A percentile compares a stretch with the other conserved stretches of the same genome.
Conservation (phyloP, 2,888 invertebrate genomes). For the Archaeoteleia sp. region DNA sequence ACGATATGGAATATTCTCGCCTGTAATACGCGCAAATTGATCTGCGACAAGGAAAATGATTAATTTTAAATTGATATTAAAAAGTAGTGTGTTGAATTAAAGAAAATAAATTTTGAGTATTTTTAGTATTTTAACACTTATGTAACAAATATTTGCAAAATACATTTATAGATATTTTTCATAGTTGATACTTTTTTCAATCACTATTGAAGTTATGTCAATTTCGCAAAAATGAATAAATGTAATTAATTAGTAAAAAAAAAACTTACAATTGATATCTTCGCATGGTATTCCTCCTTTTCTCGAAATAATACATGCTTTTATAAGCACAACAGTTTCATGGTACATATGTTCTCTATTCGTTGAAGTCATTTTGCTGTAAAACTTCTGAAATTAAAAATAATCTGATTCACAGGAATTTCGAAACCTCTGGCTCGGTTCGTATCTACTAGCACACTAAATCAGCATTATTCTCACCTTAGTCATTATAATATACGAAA, state of each 20-base stretch:
- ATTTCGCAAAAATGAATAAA: no score
- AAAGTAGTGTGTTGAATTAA: no score
- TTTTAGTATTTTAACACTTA: constrained; percentile 5
- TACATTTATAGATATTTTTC: background rate
- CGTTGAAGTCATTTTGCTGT: no score
- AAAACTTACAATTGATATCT: constrained; percentile 26
- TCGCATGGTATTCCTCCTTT: constrained; percentile 15
- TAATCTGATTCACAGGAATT: no score
- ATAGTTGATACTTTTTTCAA: background rate
- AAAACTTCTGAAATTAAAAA: constrained; percentile 8
- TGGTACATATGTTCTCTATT: background rate
- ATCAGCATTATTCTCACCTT: no score
- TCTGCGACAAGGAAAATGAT: no score
- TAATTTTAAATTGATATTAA: no score
- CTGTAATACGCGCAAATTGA: constrained; percentile 4
- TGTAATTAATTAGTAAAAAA: no score
- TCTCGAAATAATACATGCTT: constrained; percentile 14
- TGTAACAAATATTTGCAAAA: background rate
- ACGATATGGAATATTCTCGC: constrained; percentile 19
- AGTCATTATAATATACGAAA: no score
- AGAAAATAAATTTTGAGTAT: background rate
- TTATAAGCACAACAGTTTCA: background rate
- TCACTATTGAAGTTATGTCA: background rate
- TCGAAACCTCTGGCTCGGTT: no score
- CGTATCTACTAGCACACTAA: no score